A percentile compares a stretch with the other conserved stretches of the same genome.
phyloP scores from a whole-genome alignment of 2,888 invertebrate species.

The Anticlea derivata region DNA sequence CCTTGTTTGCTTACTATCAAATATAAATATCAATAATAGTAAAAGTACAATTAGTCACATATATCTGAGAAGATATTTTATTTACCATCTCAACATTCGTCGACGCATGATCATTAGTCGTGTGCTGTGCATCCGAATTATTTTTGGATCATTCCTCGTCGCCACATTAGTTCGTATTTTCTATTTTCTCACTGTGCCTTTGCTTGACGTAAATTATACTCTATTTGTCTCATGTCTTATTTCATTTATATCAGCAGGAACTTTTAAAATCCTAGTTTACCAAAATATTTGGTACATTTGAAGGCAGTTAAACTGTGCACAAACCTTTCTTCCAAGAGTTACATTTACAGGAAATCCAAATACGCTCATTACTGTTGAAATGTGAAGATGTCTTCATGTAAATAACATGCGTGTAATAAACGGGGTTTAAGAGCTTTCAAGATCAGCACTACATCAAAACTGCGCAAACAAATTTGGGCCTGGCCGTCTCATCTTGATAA shows the following conservation, averaged over 20 bases:
- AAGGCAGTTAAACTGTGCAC: slow-evolving; percentile 7
- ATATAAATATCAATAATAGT: slow-evolving; percentile 17
- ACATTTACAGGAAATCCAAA: slow-evolving; percentile 9
- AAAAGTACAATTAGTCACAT: slow-evolving; percentile 17
- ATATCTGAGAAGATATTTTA: slow-evolving; percentile 24
- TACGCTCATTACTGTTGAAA: slow-evolving; percentile 9
- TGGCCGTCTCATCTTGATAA: slow-evolving; percentile 19
- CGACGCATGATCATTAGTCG: slow-evolving; percentile 28
- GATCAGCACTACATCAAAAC: slow-evolving; percentile 19
- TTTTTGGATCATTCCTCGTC: slow-evolving; percentile 63
- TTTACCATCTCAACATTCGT: slow-evolving; percentile 32
- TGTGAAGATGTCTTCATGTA: slow-evolving; percentile 12
- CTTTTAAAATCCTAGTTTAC: too few relatives aligned
- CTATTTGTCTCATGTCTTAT: slow-evolving; percentile 8
- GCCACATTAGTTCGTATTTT: slow-evolving; percentile 49
- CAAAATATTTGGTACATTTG: too few relatives aligned
- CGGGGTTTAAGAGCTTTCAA: slow-evolving; percentile 14
- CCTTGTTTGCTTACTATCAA: slow-evolving; percentile 10
- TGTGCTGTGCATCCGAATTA: slow-evolving; percentile 44
- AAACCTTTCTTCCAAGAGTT: slow-evolving; percentile 11
- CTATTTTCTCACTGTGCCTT: slow-evolving; percentile 24
- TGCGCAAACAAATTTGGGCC: slow-evolving; percentile 16
- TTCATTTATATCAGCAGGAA: slow-evolving; percentile 12
- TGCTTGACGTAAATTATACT: slow-evolving; percentile 6
- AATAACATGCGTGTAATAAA: slow-evolving; percentile 18